Percentiles rank a stretch among this genome's conserved stretches.
Evolutionary conservation across 2,888 invertebrate genomes (phyloP).

Genomic region (Epinotia demarniana): DNA sequence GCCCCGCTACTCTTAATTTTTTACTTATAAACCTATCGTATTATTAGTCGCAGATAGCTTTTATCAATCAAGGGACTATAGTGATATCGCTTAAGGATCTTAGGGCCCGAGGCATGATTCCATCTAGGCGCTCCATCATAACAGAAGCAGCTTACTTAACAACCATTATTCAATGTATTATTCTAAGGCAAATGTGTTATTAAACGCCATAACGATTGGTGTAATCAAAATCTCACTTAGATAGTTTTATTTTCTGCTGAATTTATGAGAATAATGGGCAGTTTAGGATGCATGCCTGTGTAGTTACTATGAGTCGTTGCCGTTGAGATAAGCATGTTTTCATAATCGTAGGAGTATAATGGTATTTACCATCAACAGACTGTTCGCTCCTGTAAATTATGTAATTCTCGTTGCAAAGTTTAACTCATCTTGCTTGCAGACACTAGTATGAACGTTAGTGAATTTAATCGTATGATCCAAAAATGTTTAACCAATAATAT

Average conservation of each 20-base stretch:
- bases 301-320: neutral
- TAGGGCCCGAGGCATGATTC: constrained; percentile 47
- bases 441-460: too few species aligned
- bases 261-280: constrained; percentile 17
- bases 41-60: constrained; percentile 43
- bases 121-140: constrained; percentile 50
- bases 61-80: constrained; percentile 52
- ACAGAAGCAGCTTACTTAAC: constrained; percentile 54
- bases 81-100: constrained; percentile 29
- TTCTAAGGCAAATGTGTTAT: constrained; percentile 47
- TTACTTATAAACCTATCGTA: neutral
- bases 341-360: neutral
- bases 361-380: neutral
- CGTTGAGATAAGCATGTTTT: neutral
- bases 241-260: constrained; percentile 27
- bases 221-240: constrained; percentile 35
- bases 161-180: constrained; percentile 53
- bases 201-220: constrained; percentile 48
- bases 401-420: neutral
- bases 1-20: neutral
- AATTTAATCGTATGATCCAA: too few species aligned
- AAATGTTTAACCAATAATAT: too few species aligned
- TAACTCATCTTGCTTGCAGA: too few species aligned
- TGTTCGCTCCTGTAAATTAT: neutral
- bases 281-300: constrained; percentile 12